A percentile compares a stretch with the other conserved stretches of the same genome.
Evolutionary conservation across 2,888 invertebrate species (phyloP).

Genomic region (Orthosia gothica): DNA sequence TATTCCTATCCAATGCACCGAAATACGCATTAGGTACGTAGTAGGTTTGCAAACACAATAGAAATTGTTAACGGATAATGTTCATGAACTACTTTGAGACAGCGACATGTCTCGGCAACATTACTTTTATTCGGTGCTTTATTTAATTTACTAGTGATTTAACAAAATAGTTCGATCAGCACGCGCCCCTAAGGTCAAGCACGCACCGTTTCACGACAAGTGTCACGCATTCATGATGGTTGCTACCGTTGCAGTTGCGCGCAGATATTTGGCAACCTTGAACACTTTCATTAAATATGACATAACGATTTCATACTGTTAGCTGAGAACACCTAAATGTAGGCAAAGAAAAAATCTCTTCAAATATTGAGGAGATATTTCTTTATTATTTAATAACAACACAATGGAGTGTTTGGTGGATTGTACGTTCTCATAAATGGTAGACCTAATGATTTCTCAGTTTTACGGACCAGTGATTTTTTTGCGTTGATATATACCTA

Average conservation of each 20-base stretch:
- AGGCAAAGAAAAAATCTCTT: no score
- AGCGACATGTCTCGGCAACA: conserved; percentile 52
- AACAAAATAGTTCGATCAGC: conserved; percentile 62
- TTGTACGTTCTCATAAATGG: background rate
- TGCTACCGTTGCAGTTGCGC: conserved; percentile 52
- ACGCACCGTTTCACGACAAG: conserved; percentile 68
- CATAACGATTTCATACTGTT: conserved; percentile 50
- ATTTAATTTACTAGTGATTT: conserved; percentile 57
- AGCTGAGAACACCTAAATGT: conserved; percentile 3
- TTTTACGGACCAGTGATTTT: background rate
- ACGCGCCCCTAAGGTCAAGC: conserved; percentile 72
- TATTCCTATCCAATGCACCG: background rate
- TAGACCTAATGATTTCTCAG: background rate
- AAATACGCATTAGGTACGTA: background rate
- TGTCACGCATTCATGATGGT: conserved; percentile 66
- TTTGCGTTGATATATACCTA: background rate
- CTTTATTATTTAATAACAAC: background rate
- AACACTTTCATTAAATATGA: conserved; percentile 66
- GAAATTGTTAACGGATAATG: conserved; percentile 34
- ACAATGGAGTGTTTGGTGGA: conserved; percentile 13
- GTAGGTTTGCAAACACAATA: conserved; percentile 1
- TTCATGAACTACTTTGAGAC: conserved; percentile 67
- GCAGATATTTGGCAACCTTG: conserved; percentile 71
- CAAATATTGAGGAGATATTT: conserved; percentile 12
- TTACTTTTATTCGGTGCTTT: conserved; percentile 56